Evolutionary conservation across 2,888 invertebrate species (phyloP), one percentile per base, ranked within the genome.

Genomic region (Heliconius ethilla): DNA sequence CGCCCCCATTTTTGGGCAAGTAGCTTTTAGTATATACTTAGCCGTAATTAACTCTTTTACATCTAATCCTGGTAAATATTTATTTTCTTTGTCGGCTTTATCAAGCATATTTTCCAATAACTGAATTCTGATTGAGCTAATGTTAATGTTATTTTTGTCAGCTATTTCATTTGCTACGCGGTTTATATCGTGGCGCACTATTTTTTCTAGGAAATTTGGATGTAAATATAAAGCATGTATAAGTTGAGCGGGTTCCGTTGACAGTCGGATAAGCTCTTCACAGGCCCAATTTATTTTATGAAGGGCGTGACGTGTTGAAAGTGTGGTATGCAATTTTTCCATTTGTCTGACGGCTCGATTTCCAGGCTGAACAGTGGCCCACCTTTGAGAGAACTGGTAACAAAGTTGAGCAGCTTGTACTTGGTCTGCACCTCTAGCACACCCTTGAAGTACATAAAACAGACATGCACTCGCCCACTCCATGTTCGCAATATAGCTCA

Each of bases 391-490:
- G 85, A 95, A 95, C 83, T 94, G 93, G 82, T 91, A 94, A 82
- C 94, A 95, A 40, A 95, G 86, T 77, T 94, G 92, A 59, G 94
- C 93, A 74, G 95, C 95, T 63, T 94, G 93, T 27, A 95, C 94
- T 88, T 95, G 95, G 84, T 95, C 95, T 40, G 94, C 95, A 40
- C 95, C 95, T 65, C 91, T 90, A n/a, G 91, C 89, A 83, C 93
- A 93, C 9, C 95, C 94, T 87, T 94, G 94, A 3, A 94, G 86
- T 40, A 94, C 94, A 82, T 94, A 94, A 82, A 94, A 95, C 63
- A 95, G 88, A 82, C 95, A 95, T 2, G 95, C 95, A 45, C 93
- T 94, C 29, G 95, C 94, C 95, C 95, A 95, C 87, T 95, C 95
- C 92, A 94, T 93, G 82, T 95, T 95, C 15, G 94, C 91, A 81